These are phyloP conservation scores for Dugesia japonica DNA, from an alignment of 2,888 invertebrate species.

Conservation along the genomic window DNA sequence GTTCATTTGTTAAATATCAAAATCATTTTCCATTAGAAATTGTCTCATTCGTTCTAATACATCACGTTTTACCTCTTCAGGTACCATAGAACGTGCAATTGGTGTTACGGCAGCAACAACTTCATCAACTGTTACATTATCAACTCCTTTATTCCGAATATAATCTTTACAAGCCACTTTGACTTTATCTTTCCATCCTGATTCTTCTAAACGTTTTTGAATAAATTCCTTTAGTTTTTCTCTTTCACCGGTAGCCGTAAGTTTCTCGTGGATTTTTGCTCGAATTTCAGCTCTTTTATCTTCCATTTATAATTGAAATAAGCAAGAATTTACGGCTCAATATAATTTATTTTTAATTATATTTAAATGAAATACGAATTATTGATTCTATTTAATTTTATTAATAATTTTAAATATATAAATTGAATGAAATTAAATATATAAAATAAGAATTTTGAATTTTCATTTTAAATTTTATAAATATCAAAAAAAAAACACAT, in stretches of 20 bases:
- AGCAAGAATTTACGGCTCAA: background rate
- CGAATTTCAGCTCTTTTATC: conserved; percentile 29
- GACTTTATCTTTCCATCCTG: conserved; percentile 27
- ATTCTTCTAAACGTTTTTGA: conserved; percentile 23
- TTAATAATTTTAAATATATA: too few species aligned
- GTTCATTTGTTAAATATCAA: conserved; percentile 5
- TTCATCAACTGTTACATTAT: conserved; percentile 25
- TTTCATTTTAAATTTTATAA: too few species aligned
- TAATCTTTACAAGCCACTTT: conserved; percentile 28
- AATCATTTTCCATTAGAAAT: conserved; percentile 26
- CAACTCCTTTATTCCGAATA: conserved; percentile 26
- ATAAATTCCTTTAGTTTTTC: conserved; percentile 28
- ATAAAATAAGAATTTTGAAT: too few species aligned
- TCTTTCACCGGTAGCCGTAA: conserved; percentile 25
- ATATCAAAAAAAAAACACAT: too few species aligned
- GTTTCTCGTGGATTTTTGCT: conserved; percentile 25
- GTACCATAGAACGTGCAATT: conserved; percentile 13
- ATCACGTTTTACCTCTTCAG: conserved; percentile 25
- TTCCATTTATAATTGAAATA: conserved; percentile 15
- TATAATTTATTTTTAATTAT: background rate
- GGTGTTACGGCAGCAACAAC: conserved; percentile 25
- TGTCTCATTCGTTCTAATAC: conserved; percentile 22
- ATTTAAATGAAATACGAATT: too few species aligned
- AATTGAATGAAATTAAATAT: too few species aligned
- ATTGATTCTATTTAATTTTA: too few species aligned